These are phyloP conservation scores for Heliothis virescens DNA, from an alignment of 1,140 invertebrate genomes.

Conservation along the genomic window DNA sequence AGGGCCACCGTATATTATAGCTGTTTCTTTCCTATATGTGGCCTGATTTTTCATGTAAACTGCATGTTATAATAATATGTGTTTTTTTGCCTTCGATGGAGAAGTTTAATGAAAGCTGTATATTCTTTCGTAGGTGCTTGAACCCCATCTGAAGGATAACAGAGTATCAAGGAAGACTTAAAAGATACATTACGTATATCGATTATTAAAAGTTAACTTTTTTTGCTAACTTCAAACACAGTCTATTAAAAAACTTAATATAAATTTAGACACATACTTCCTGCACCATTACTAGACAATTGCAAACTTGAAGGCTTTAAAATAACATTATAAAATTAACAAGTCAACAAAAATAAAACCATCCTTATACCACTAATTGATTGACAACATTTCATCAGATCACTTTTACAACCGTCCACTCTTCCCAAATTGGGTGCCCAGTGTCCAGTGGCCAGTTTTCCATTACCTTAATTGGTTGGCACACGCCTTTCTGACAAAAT, in stretches of 20 bases:
- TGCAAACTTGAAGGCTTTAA: background rate
- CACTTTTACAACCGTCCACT: constrained; percentile 41
- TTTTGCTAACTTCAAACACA: too few relatives aligned
- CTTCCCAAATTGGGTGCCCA: constrained; percentile 32
- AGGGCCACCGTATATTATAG: constrained; percentile 79
- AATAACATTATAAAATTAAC: background rate
- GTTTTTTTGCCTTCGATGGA: background rate
- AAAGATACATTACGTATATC: too few relatives aligned
- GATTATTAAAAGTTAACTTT: too few relatives aligned
- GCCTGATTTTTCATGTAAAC: constrained; percentile 9
- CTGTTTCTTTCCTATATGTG: constrained; percentile 65
- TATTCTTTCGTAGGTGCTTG: too few relatives aligned
- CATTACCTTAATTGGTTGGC: constrained; percentile 77
- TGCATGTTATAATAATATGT: background rate
- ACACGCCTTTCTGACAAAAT: constrained; percentile 73
- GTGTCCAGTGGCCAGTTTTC: constrained; percentile 53
- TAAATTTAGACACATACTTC: too few relatives aligned
- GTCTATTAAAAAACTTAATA: too few relatives aligned
- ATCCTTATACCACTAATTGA: constrained; percentile 38
- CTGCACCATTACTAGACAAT: background rate
- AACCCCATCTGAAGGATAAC: too few relatives aligned
- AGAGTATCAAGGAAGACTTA: too few relatives aligned
- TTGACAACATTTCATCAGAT: constrained; percentile 47
- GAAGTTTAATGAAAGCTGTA: too few relatives aligned
- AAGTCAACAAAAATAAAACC: constrained; percentile 9